These are phyloP conservation scores for Cataglyphis rosenhaueri DNA, from an alignment of 2,888 invertebrate genomes.

Conservation along the genomic window DNA sequence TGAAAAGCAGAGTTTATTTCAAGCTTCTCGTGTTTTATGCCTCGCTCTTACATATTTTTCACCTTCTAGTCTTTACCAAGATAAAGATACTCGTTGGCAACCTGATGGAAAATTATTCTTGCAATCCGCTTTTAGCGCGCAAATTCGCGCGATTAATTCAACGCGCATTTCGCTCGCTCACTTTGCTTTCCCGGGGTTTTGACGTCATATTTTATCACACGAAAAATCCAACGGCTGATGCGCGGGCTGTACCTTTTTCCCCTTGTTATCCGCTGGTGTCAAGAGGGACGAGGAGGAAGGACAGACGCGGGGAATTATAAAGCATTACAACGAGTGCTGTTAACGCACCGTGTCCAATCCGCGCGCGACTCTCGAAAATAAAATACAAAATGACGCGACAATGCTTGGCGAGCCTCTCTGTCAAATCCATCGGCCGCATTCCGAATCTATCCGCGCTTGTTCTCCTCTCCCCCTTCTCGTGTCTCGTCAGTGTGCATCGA, in stretches of 20 bases:
- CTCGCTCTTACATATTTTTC: not conserved
- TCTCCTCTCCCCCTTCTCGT: slow-evolving; percentile 33
- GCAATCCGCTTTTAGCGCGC: slow-evolving; percentile 8
- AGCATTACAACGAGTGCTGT: slow-evolving; percentile 84
- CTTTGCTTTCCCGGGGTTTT: slow-evolving; percentile 44
- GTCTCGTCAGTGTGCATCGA: slow-evolving; percentile 14
- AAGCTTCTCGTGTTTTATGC: not conserved
- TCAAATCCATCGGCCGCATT: slow-evolving; percentile 81
- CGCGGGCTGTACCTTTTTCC: slow-evolving; percentile 55
- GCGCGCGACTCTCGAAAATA: slow-evolving; percentile 79
- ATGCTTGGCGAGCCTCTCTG: slow-evolving; percentile 82
- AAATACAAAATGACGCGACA: slow-evolving; percentile 82
- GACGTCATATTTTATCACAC: slow-evolving; percentile 75
- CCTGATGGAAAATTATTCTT: not conserved
- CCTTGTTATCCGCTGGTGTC: slow-evolving; percentile 65
- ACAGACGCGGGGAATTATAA: slow-evolving; percentile 79
- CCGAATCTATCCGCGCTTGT: slow-evolving; percentile 65
- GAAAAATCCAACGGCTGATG: slow-evolving; percentile 73
- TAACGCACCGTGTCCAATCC: slow-evolving; percentile 84
- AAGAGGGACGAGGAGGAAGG: slow-evolving; percentile 42
- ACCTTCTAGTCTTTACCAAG: not conserved
- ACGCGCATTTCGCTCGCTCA: not conserved
- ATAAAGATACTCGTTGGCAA: not conserved
- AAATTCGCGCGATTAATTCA: slow-evolving; percentile 44
- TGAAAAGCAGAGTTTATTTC: not conserved